Base-by-base conservation (phyloP, 2,888 invertebrate genomes). In the Rambutsinella grinnellia region DNA sequence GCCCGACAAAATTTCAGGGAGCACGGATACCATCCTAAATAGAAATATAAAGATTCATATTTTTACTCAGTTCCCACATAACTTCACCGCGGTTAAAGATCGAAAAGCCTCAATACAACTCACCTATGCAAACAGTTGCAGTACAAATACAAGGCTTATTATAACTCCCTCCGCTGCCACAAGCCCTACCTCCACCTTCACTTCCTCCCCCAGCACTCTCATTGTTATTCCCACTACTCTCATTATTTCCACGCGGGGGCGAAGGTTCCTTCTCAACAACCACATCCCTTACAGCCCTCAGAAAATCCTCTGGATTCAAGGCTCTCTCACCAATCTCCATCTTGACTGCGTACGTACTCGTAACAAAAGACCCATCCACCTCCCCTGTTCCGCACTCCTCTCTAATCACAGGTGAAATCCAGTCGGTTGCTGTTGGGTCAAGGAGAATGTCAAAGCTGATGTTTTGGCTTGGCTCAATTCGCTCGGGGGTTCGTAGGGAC, bases 11-110 rank as follows among this genome's bases (percentile, higher is more conserved):
- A 97, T 86, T 97, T 97, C 53, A 97, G 89, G 23, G 95, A 96
- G 87, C 97, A 97, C 0, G 97, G 97, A 87, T 96, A 97, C 97
- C 97, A 97, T 66, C 95, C 95, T 66, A 10, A 3, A 44, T 5
- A 56, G 24, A 17, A 13, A 24, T 13, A n/a, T 10, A 65, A 97
- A 6, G 13, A n/a, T 47, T 62, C n/a, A n/a, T n/a, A n/a, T n/a
- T n/a, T n/a, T n/a, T n/a, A n/a, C n/a, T n/a, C n/a, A n/a, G n/a
- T n/a, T n/a, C n/a, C n/a, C n/a, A n/a, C n/a, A n/a, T n/a, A n/a
- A n/a, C n/a, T n/a, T n/a, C n/a, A n/a, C n/a, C n/a, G n/a, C n/a
- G n/a, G n/a, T n/a, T n/a, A n/a, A n/a, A n/a, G n/a, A n/a, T n/a
- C n/a, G n/a, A n/a, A n/a, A n/a, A n/a, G n/a, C n/a, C n/a, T n/a